Percentiles rank a stretch among this genome's conserved stretches.
Evolutionary conservation across 2,888 invertebrate species (phyloP).

Genomic region (Drosophila helvetica): DNA sequence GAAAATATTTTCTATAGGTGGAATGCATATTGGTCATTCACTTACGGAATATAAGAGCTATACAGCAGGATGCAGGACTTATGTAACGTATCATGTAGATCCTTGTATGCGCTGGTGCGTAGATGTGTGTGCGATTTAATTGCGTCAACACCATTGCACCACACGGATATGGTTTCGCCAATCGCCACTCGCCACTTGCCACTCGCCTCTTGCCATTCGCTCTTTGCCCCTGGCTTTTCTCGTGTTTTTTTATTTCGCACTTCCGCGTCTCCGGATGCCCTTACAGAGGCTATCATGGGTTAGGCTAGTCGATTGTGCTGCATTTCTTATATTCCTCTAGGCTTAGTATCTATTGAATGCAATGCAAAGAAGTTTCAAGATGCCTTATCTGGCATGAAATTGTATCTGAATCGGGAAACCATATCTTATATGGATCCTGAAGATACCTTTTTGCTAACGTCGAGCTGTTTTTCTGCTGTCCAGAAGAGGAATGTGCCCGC

Average conservation of each 20-base stretch:
- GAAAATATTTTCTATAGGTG: too few relatives aligned
- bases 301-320: too few relatives aligned
- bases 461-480: slow-evolving; percentile 2
- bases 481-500: neutral
- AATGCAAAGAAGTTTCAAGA: neutral
- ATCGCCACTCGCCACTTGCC: too few relatives aligned
- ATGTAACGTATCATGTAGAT: neutral
- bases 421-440: neutral
- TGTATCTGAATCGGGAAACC: too few relatives aligned
- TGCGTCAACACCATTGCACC: slow-evolving; percentile 45
- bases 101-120: neutral
- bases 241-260: slow-evolving; percentile 28
- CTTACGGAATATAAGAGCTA: too few relatives aligned
- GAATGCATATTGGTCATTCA: neutral
- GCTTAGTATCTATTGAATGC: too few relatives aligned
- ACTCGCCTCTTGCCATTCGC: neutral
- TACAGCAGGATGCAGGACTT: neutral
- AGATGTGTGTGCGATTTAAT: slow-evolving; percentile 45
- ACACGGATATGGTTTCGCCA: slow-evolving; percentile 34
- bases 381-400: too few relatives aligned
- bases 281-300: neutral
- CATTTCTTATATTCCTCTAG: too few relatives aligned
- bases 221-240: slow-evolving; percentile 12
- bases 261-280: slow-evolving; percentile 18
- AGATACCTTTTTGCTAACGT: too few relatives aligned